Evolutionary conservation across 1,140 invertebrate genomes (phyloP).

Genomic region (Archivesica marissinica): DNA sequence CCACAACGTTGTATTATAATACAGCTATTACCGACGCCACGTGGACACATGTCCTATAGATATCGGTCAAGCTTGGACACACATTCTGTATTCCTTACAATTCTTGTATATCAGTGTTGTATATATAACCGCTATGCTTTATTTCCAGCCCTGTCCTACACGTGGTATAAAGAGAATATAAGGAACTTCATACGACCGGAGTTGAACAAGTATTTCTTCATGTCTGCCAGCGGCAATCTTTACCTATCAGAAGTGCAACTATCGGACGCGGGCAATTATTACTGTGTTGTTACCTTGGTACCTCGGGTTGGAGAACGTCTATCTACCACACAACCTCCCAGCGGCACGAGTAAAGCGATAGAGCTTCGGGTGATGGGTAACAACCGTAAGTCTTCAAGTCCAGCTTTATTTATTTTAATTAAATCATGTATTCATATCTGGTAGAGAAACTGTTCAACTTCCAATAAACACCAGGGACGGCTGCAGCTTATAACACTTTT

Average conservation of each 20-base stretch:
- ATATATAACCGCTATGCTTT: too few species aligned
- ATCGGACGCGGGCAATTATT: conserved; percentile 37
- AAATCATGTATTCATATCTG: too few species aligned
- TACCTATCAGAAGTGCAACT: conserved; percentile 56
- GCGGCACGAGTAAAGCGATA: conserved; percentile 49
- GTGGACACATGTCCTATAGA: too few species aligned
- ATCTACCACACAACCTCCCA: conserved; percentile 16
- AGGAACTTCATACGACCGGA: conserved; percentile 47
- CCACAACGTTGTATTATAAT: too few species aligned
- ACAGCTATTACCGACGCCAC: too few species aligned
- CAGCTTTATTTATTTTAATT: too few species aligned
- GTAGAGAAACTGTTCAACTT: too few species aligned
- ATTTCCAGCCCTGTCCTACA: conserved; percentile 43
- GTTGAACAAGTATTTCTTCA: conserved; percentile 51
- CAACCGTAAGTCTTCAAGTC: conserved; percentile 10
- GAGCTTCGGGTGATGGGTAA: conserved; percentile 32
- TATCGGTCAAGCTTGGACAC: too few species aligned
- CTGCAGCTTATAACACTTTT: too few species aligned
- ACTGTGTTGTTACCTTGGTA: conserved; percentile 39
- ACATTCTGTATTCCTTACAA: too few species aligned
- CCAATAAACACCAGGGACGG: too few species aligned
- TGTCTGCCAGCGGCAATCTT: conserved; percentile 49
- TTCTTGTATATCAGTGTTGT: too few species aligned
- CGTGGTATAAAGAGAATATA: conserved; percentile 50
- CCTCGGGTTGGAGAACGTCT: conserved; percentile 1